Base-by-base conservation (phyloP, 2,113 vertebrate species). In the Oncorhynchus tshawytscha region DNA sequence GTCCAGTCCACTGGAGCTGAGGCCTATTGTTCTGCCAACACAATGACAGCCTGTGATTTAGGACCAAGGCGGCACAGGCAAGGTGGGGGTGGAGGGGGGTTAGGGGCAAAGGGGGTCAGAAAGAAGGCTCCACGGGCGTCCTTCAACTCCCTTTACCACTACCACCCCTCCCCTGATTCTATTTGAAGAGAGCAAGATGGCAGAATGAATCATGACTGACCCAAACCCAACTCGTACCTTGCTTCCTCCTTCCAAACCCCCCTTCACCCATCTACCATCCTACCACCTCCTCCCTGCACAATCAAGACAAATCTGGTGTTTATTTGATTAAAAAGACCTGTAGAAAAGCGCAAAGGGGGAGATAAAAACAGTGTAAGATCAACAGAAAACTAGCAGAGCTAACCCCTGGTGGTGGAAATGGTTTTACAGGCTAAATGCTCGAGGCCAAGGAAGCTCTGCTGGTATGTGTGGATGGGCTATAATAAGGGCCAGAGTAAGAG, bases 271-370 rank as follows among this genome's bases (percentile, higher is more conserved):
- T 34, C 34, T 6, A 34, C 34, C 34, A 31, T 65, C 72, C 1
- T 20, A 16, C 29, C n/a, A 65, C 78, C 83, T 76, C 82, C 84
- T 59, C 85, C 75, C 88, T 82, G 82, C 82, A 87, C 82, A 85
- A 89, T 90, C 86, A 90, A 92, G 93, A 94, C 90, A 94, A 92
- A 94, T 94, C 88, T 91, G 88, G 85, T 94, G 91, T 94, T 94
- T 94, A 92, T 94, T 94, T 94, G 92, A 92, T 91, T 88, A 80
- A 88, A 91, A 91, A 90, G 85, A 87, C 86, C 84, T 67, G 79
- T 76, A 87, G 84, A 90, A 64, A 83, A 84, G 84, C 82, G 84
- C 79, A 87, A 87, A 79, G 72, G 83, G 84, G 76, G 25, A 74
- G 85, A 85, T 78, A 91, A 93, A 92, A 92, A 92, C 86, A 83